Evolutionary conservation across 2,888 invertebrate species (phyloP).

Genomic region (Smittia aterrima): DNA sequence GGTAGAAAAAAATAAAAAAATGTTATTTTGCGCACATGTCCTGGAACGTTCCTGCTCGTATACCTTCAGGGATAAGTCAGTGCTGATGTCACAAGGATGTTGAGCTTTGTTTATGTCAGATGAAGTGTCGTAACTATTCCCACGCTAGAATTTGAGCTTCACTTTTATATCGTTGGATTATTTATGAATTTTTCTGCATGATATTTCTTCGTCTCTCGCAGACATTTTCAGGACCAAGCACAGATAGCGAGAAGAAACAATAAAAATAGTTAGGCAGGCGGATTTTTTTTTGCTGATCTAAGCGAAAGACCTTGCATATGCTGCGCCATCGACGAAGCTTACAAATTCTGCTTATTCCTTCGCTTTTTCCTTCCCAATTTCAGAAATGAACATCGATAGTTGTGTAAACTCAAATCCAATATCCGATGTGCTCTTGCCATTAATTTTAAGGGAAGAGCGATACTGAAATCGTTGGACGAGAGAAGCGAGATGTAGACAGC

Average conservation of each 20-base stretch:
- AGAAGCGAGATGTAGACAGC: not conserved
- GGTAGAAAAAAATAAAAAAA: not conserved
- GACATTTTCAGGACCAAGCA: not conserved
- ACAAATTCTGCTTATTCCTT: conserved; percentile 29
- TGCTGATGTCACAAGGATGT: too few relatives aligned
- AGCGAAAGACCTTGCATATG: conserved; percentile 23
- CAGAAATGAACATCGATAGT: conserved; percentile 36
- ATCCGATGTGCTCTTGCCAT: not conserved
- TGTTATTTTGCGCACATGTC: conserved; percentile 27
- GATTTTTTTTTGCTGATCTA: not conserved
- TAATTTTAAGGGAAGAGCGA: not conserved
- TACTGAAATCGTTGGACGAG: not conserved
- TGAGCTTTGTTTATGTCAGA: too few relatives aligned
- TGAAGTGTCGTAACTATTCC: too few relatives aligned
- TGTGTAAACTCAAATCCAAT: conserved; percentile 8
- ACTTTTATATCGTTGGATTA: conserved; percentile 16
- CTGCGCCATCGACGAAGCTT: conserved; percentile 4
- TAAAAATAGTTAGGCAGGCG: conserved; percentile 28
- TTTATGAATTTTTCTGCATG: conserved; percentile 36
- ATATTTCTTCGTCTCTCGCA: conserved; percentile 29
- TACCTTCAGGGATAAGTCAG: not conserved
- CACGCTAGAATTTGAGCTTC: not conserved
- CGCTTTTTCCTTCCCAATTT: not conserved
- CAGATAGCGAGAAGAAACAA: conserved; percentile 7
- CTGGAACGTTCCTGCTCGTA: not conserved